Percentiles rank a stretch among this genome's conserved stretches.
These are phyloP conservation scores for Thysanoteuthis rhombus DNA, from an alignment of 2,888 invertebrate species.

Conservation along the genomic window DNA sequence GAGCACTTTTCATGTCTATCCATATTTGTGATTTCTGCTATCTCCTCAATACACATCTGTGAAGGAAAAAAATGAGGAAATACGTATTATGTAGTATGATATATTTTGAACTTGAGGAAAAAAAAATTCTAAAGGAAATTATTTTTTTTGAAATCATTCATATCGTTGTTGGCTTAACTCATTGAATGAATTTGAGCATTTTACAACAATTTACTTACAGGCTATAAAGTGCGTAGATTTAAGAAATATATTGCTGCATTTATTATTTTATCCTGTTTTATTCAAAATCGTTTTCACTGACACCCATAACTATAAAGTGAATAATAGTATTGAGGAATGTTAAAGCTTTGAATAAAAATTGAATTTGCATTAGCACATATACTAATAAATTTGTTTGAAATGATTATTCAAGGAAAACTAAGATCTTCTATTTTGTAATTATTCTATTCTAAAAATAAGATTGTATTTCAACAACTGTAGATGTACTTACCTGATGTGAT, in stretches of 20 bases:
- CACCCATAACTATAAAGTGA: not conserved
- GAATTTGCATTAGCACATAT: not conserved
- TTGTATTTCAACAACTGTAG: not conserved
- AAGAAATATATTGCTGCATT: not conserved
- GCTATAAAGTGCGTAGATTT: not conserved
- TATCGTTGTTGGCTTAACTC: not conserved
- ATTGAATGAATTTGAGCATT: not conserved
- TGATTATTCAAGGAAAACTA: not conserved
- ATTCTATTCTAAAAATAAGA: not conserved
- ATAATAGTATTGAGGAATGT: not conserved
- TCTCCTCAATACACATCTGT: constrained; percentile 1
- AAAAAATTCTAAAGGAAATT: not conserved
- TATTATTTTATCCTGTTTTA: not conserved
- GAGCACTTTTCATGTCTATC: not conserved
- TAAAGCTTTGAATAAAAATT: not conserved
- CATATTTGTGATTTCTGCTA: not conserved
- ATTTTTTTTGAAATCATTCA: not conserved
- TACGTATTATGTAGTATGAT: not conserved
- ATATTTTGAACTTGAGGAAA: not conserved
- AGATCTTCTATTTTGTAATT: not conserved
- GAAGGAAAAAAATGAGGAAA: not conserved
- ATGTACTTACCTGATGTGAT: not conserved
- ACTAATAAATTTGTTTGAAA: too few species aligned
- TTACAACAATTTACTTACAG: not conserved
- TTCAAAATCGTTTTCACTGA: not conserved